phyloP scores from a whole-genome alignment of 1,140 invertebrate species.

The Heliothis virescens region DNA sequence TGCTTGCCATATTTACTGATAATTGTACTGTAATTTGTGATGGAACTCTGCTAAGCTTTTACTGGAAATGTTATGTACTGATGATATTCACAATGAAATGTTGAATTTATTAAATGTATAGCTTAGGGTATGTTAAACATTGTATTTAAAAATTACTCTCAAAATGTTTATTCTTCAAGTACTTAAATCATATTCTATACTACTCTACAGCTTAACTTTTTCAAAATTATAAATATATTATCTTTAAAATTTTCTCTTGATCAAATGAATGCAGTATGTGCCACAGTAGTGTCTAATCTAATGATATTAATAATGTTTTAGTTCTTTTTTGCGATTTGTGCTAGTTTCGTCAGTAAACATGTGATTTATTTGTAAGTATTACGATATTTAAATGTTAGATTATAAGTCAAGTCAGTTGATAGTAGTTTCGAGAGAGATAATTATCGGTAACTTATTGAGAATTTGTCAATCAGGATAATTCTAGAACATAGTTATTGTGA shows the following conservation, averaged over 20 bases:
- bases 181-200: too few relatives aligned
- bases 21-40: too few relatives aligned
- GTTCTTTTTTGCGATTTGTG: constrained; percentile 12
- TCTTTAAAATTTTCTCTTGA: not conserved
- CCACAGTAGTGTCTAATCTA: constrained; percentile 1
- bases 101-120: not conserved
- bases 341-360: constrained; percentile 6
- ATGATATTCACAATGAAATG: not conserved
- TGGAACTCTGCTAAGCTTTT: too few relatives aligned
- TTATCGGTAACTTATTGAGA: not conserved
- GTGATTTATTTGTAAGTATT: constrained; percentile 46
- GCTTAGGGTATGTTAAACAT: not conserved
- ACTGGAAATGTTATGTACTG: not conserved
- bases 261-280: not conserved
- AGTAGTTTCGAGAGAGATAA: not conserved
- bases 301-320: not conserved
- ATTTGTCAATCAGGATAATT: not conserved
- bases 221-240: too few relatives aligned
- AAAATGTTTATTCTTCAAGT: too few relatives aligned
- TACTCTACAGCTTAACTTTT: too few relatives aligned
- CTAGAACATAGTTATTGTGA: constrained; percentile 8
- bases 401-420: constrained; percentile 6
- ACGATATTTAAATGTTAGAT: constrained; percentile 25
- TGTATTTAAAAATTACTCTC: too few relatives aligned
- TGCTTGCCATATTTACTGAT: too few relatives aligned